phyloP scores from a whole-genome alignment of 2,797 vertebrate species.

The Enteromius fasciolatus region DNA sequence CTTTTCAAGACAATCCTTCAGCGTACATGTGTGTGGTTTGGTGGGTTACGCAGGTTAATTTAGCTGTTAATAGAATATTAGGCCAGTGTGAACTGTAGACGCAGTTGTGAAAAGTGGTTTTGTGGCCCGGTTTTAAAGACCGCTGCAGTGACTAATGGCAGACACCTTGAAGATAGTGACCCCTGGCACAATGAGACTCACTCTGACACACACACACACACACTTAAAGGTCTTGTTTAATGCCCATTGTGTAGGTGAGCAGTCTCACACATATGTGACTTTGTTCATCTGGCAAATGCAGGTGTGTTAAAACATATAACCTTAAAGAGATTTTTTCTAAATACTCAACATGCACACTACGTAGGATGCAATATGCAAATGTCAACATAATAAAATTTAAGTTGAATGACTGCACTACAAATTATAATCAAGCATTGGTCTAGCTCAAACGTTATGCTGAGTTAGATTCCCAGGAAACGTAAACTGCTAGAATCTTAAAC shows the following conservation, averaged over 20 bases:
- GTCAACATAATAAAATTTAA: not conserved
- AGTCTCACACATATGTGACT: constrained; percentile 32
- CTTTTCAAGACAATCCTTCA: constrained; percentile 3
- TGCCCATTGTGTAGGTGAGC: constrained; percentile 1
- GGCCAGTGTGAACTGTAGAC: not conserved
- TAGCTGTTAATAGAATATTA: constrained; percentile 3
- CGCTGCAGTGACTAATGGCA: constrained; percentile 30
- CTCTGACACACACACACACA: constrained; percentile 19
- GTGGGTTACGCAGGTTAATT: constrained; percentile 27
- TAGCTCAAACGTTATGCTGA: not conserved
- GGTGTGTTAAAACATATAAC: constrained; percentile 21
- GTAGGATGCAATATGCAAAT: too few species aligned
- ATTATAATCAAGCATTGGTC: not conserved
- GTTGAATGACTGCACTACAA: not conserved
- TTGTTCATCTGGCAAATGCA: constrained; percentile 16
- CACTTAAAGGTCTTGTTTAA: constrained; percentile 15
- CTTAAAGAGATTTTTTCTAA: too few species aligned
- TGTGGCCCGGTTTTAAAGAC: constrained; percentile 20
- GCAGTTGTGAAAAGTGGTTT: constrained; percentile 16
- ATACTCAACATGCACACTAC: too few species aligned
- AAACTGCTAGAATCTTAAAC: not conserved
- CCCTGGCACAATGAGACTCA: constrained; percentile 7
- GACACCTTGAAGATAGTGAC: constrained; percentile 48
- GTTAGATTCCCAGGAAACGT: not conserved
- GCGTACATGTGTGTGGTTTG: constrained; percentile 34